A percentile compares a stretch with the other conserved stretches of the same genome.
phyloP scores from a whole-genome alignment of 2,113 vertebrate species.

The Rhegmatorhina hoffmannsi region DNA sequence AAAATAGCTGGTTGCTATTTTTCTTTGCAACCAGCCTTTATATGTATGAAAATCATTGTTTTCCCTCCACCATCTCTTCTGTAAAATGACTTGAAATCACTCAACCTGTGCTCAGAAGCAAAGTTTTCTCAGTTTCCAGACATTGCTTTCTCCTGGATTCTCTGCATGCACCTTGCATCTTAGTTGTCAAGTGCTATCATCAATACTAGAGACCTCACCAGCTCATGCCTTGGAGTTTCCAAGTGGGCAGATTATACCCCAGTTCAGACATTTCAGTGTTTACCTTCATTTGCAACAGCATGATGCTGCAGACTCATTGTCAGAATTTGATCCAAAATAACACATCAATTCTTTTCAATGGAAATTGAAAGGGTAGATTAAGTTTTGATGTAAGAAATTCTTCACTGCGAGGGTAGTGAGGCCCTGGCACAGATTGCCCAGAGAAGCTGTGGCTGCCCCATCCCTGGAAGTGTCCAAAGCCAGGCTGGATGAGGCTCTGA shows the following conservation, averaged over 20 bases:
- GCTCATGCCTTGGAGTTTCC: neutral
- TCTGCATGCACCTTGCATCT: neutral
- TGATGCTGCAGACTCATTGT: neutral
- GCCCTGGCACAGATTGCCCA: neutral
- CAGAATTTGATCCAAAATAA: neutral
- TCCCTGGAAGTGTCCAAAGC: neutral
- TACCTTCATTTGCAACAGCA: neutral
- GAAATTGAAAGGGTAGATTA: neutral
- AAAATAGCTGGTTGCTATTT: neutral
- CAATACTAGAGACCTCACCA: neutral
- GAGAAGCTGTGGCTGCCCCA: neutral
- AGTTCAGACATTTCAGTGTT: neutral
- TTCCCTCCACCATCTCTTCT: neutral
- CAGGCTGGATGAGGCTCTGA: neutral
- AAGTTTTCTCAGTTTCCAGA: neutral
- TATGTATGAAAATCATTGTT: neutral
- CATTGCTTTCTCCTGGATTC: neutral
- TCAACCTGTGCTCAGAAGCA: neutral
- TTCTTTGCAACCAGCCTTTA: neutral
- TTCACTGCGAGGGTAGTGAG: neutral
- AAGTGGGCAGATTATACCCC: neutral
- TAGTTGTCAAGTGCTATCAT: neutral
- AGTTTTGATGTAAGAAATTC: neutral
- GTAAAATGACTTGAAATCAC: neutral
- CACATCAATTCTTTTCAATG: rapidly evolving